Evolutionary conservation across 2,888 invertebrate genomes (phyloP).

Genomic region (Synergus gifuensis): DNA sequence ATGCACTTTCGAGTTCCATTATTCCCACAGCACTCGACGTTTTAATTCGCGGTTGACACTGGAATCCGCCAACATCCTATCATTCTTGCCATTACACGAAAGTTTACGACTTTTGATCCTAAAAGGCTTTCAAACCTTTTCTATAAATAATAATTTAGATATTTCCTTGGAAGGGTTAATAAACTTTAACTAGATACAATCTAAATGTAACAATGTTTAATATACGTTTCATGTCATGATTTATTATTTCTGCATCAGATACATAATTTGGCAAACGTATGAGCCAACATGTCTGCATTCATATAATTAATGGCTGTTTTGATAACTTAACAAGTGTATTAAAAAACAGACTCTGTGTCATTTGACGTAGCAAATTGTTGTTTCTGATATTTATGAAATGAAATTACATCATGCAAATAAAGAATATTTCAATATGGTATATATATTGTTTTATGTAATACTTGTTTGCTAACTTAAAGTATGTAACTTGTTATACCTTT

Average conservation of each 20-base stretch:
- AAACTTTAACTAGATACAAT: background rate
- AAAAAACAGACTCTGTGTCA: background rate
- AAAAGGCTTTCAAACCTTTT: too few species aligned
- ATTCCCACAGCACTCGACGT: slow-evolving; percentile 48
- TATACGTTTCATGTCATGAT: background rate
- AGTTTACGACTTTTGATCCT: background rate
- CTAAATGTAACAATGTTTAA: background rate
- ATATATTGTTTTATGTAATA: background rate
- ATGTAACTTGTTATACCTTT: too few species aligned
- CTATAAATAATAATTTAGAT: too few species aligned
- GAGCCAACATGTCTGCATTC: background rate
- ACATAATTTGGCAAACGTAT: slow-evolving; percentile 11
- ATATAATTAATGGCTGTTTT: slow-evolving; percentile 16
- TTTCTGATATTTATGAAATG: background rate
- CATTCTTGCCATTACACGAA: background rate
- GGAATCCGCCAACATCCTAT: slow-evolving; percentile 30
- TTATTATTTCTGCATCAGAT: background rate
- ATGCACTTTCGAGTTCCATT: slow-evolving; percentile 51
- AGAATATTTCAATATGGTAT: background rate
- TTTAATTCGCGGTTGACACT: slow-evolving; percentile 30
- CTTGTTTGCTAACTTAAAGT: too few species aligned
- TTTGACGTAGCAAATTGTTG: background rate
- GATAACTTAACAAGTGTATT: background rate
- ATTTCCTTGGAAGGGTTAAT: background rate
- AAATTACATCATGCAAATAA: too few species aligned